A percentile compares a stretch with the other conserved stretches of the same genome.
Conservation (phyloP, 1,140 invertebrate genomes). For the Euura saliciscinereae region DNA sequence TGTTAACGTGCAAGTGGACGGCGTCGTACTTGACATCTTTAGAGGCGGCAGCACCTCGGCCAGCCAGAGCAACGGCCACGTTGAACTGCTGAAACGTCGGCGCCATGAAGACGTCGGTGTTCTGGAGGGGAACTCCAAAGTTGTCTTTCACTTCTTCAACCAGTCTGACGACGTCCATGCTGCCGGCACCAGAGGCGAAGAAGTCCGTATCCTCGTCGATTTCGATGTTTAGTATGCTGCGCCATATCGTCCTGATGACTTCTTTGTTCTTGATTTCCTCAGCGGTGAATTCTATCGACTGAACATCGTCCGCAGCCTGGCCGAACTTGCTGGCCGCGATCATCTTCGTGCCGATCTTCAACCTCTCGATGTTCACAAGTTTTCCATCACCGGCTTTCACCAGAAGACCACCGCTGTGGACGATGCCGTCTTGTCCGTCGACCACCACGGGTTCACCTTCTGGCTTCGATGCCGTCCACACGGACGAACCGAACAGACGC, state of each 20-base stretch:
- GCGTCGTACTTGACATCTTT: constrained; percentile 72
- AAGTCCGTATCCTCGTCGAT: constrained; percentile 87
- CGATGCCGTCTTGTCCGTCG: constrained; percentile 69
- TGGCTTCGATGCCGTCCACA: constrained; percentile 73
- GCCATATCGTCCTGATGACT: constrained; percentile 77
- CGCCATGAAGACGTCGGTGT: constrained; percentile 93
- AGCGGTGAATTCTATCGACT: constrained; percentile 73
- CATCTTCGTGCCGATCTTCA: constrained; percentile 80
- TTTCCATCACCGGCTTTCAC: constrained; percentile 78
- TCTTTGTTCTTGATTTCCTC: constrained; percentile 76
- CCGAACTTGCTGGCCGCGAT: constrained; percentile 85
- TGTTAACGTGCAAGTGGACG: constrained; percentile 80
- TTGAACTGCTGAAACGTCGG: constrained; percentile 86
- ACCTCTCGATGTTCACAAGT: constrained; percentile 77
- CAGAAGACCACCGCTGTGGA: constrained; percentile 82
- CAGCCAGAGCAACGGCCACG: constrained; percentile 68
- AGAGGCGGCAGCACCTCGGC: constrained; percentile 64
- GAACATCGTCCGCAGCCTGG: constrained; percentile 62
- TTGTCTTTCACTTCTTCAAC: constrained; percentile 92
- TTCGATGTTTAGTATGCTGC: constrained; percentile 79
- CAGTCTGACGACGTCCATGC: constrained; percentile 94
- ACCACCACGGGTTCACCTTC: constrained; percentile 68
- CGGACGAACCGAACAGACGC: constrained; percentile 78
- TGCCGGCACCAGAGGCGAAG: constrained; percentile 86
- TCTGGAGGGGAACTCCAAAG: constrained; percentile 78